Conservation (phyloP, 1,140 invertebrate species). For the Zelostemma sp. region DNA sequence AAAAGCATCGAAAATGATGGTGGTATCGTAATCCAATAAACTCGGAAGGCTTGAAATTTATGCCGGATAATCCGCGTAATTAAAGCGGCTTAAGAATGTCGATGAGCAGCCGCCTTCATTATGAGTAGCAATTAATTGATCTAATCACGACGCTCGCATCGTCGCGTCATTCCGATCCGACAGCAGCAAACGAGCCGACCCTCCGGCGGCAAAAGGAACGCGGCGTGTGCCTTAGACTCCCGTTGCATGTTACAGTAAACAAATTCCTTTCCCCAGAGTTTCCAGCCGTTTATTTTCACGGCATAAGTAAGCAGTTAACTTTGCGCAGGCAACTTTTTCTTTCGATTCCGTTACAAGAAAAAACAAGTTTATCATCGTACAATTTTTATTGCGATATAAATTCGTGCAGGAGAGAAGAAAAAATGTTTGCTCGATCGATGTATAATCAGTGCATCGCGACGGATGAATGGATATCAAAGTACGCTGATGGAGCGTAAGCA, state of each 20-base stretch:
- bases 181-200: conserved; percentile 23
- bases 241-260: conserved; percentile 22
- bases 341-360: too few species aligned
- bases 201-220: conserved; percentile 9
- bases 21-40: too few species aligned
- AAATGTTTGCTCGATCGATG: too few species aligned
- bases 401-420: too few species aligned
- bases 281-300: conserved; percentile 34
- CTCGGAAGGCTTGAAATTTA: too few species aligned
- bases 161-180: conserved; percentile 28
- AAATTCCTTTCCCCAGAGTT: conserved; percentile 28
- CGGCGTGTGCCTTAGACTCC: conserved; percentile 24
- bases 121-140: conserved; percentile 43
- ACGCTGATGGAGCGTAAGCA: background rate
- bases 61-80: too few species aligned
- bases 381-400: too few species aligned
- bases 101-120: conserved; percentile 24
- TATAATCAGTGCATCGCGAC: too few species aligned
- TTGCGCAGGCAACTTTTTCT: too few species aligned
- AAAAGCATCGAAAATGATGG: too few species aligned
- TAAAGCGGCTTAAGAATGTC: conserved; percentile 24
- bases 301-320: conserved; percentile 16
- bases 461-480: background rate
- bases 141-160: conserved; percentile 35
- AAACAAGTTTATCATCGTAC: too few species aligned